phyloP scores from a whole-genome alignment of 2,797 vertebrate species.

The Salmo trutta region DNA sequence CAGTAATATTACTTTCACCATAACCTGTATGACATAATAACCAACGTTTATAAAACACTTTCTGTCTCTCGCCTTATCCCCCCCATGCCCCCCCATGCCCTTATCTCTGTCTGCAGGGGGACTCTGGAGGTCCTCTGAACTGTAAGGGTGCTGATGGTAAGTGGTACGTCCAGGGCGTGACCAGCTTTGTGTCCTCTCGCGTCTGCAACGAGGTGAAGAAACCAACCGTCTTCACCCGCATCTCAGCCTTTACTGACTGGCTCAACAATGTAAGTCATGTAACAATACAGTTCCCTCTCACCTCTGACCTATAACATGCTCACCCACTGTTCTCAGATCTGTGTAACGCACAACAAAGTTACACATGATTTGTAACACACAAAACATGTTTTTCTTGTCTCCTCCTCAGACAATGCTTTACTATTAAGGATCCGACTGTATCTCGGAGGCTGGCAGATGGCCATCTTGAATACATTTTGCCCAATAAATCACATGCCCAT shows the following conservation, averaged over 20 bases:
- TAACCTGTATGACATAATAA: not conserved
- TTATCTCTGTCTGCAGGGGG: constrained; percentile 51
- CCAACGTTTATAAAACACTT: not conserved
- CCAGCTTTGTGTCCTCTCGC: constrained; percentile 67
- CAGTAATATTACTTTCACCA: not conserved
- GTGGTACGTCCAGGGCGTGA: constrained; percentile 71
- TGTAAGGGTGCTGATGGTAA: constrained; percentile 62
- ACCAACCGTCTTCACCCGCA: constrained; percentile 71
- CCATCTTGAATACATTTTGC: not conserved
- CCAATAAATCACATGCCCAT: not conserved
- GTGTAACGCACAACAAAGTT: not conserved
- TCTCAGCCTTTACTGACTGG: constrained; percentile 68
- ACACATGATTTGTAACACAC: not conserved
- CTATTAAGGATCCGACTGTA: constrained; percentile 44
- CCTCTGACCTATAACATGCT: not conserved
- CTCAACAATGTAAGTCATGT: constrained; percentile 55
- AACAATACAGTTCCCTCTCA: not conserved
- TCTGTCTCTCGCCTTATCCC: not conserved
- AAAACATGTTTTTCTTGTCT: not conserved
- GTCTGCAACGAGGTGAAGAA: constrained; percentile 70
- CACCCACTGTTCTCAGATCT: not conserved
- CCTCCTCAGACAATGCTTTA: constrained; percentile 60
- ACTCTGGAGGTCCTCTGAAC: constrained; percentile 71
- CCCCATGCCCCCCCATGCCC: too few species aligned
- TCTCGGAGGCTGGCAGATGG: constrained; percentile 7